These are phyloP conservation scores for Typhlomys cinereus DNA, from an alignment of 2,113 vertebrate genomes.

Conservation along the genomic window DNA sequence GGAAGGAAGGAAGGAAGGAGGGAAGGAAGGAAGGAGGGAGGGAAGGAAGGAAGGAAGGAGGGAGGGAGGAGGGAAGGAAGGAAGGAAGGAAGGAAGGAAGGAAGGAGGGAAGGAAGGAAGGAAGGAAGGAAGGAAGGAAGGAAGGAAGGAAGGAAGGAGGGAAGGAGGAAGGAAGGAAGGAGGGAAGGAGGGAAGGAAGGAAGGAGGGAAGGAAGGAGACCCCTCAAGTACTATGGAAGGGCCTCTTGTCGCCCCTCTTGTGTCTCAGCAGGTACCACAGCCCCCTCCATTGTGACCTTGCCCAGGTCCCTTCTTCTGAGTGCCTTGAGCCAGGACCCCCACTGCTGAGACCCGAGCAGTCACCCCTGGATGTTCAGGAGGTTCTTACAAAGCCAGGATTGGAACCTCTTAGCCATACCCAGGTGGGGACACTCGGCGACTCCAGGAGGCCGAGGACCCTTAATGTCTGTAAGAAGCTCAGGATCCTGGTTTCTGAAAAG, in stretches of 20 bases:
- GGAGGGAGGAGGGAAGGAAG: too few relatives aligned
- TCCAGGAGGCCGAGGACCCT: rapidly evolving
- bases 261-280: background rate
- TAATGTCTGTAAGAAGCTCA: background rate
- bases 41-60: too few relatives aligned
- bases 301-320: background rate
- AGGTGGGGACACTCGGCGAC: background rate
- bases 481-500: background rate
- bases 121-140: too few relatives aligned
- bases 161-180: too few relatives aligned
- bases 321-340: background rate
- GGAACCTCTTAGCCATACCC: background rate
- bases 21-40: too few relatives aligned
- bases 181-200: too few relatives aligned
- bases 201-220: too few relatives aligned
- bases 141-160: too few relatives aligned
- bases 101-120: too few relatives aligned
- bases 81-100: too few relatives aligned
- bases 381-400: background rate
- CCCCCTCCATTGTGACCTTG: background rate
- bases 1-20: too few relatives aligned
- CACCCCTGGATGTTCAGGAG: background rate
- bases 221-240: background rate
- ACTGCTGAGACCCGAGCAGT: background rate
- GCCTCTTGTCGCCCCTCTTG: background rate